These are phyloP conservation scores for Pseudopodoces humilis DNA, from an alignment of 2,113 vertebrate species.

Conservation along the genomic window DNA sequence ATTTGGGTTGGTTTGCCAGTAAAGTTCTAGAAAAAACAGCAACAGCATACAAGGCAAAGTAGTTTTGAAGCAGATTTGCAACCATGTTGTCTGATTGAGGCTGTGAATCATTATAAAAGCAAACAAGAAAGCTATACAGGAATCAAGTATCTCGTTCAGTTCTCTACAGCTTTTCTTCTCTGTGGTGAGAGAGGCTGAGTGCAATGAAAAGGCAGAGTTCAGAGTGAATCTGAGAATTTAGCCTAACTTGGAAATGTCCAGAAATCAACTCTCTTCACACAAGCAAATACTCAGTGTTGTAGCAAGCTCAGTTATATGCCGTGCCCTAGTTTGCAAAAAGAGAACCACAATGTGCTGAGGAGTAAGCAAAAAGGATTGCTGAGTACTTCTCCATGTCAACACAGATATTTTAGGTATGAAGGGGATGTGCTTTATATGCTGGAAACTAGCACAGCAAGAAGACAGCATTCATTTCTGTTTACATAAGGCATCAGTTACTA, in stretches of 20 bases:
- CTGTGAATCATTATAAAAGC: neutral
- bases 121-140: neutral
- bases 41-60: slow-evolving; percentile 4
- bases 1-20: neutral
- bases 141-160: neutral
- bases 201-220: neutral
- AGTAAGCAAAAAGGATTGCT: neutral
- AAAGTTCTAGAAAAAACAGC: neutral
- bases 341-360: neutral
- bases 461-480: neutral
- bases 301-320: neutral
- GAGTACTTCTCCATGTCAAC: neutral
- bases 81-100: neutral
- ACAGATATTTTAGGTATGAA: neutral
- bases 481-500: slow-evolving; percentile 13
- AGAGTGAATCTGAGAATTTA: neutral
- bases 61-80: slow-evolving; percentile 1
- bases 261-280: neutral
- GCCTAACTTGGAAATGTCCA: neutral
- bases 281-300: neutral
- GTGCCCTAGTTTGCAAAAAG: neutral
- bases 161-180: neutral
- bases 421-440: neutral
- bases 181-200: neutral
- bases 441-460: neutral